Evolutionary conservation across 2,888 invertebrate species (phyloP), one percentile per base, ranked within the genome.

Genomic region (Drosophila eohydei): DNA sequence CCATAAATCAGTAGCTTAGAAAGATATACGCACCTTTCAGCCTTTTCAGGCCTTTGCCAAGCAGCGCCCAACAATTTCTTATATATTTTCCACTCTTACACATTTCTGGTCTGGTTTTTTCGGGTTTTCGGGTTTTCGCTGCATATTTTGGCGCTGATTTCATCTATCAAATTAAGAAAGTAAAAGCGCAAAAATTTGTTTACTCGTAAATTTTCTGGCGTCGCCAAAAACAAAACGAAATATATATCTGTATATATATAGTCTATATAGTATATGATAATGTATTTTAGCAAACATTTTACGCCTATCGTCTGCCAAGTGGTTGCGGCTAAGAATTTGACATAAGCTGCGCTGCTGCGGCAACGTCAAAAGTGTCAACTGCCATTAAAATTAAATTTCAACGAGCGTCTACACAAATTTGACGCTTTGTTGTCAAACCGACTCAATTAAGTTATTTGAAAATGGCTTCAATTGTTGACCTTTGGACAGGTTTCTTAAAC

Each of bases 91-190:
- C 38, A 11, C n/a, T n/a, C 11, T 58, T 56, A 32, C 11, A 36
- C 38, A 48, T 32, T 44, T 40, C 21, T 63, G 48, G 16, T 41
- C 12, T 54, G 12, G 16, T 36, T 60, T 65, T 58, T 26, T 16
- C 16, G 30, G 48, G 16, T 14, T 64, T 30, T 38, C 14, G 46
- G 48, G 54, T 69, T 60, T 43, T 57, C 50, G 59, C 30, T 70
- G 70, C 83, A 84, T 84, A 75, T 71, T 88, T 78, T 68, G 50
- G 74, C 69, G 86, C 86, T 88, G 87, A 88, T 85, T 85, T 85
- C 84, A 85, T 88, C 87, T 85, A 86, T 79, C 78, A 83, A 86
- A 85, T 88, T 84, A 84, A 84, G 83, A 76, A 88, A 84, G 88
- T 86, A 81, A 81, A 74, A 80, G 83, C 83, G 21, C 32, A 62